phyloP scores from a whole-genome alignment of 92 coral and sea anemone genomes.

The Umimayanthus kanabou region DNA sequence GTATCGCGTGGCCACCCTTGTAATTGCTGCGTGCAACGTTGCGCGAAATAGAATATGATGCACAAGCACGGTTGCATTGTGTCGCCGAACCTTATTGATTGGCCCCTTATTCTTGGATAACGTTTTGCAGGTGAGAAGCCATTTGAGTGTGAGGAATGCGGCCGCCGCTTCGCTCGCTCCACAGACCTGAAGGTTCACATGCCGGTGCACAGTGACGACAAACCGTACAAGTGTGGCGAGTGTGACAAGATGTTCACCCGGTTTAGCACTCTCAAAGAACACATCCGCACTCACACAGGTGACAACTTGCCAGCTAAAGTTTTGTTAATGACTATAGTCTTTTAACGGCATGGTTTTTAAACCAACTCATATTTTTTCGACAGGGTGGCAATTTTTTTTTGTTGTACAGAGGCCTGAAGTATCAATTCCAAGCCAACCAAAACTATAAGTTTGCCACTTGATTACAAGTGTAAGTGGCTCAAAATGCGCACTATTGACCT shows the following conservation, averaged over 20 bases:
- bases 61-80: background rate
- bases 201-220: slow-evolving; percentile 98
- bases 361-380: too few species aligned
- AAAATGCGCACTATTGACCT: too few species aligned
- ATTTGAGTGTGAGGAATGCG: slow-evolving; percentile 91
- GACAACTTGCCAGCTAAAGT: background rate
- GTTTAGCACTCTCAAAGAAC: slow-evolving; percentile 98
- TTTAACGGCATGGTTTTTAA: too few species aligned
- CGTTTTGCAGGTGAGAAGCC: slow-evolving; percentile 89
- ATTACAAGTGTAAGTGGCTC: too few species aligned
- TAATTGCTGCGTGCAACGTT: too few species aligned
- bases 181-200: slow-evolving; percentile 97
- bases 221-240: slow-evolving; percentile 99
- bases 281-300: slow-evolving; percentile 99
- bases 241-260: slow-evolving; percentile 99
- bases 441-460: too few species aligned
- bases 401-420: too few species aligned
- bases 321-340: background rate
- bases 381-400: too few species aligned
- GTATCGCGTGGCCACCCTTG: too few species aligned
- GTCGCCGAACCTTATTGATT: background rate
- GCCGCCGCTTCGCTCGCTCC: slow-evolving; percentile 97
- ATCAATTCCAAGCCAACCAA: too few species aligned
- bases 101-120: background rate
- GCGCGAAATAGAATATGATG: too few species aligned